phyloP scores from a whole-genome alignment of 2,113 vertebrate species.

The Caretta caretta region DNA sequence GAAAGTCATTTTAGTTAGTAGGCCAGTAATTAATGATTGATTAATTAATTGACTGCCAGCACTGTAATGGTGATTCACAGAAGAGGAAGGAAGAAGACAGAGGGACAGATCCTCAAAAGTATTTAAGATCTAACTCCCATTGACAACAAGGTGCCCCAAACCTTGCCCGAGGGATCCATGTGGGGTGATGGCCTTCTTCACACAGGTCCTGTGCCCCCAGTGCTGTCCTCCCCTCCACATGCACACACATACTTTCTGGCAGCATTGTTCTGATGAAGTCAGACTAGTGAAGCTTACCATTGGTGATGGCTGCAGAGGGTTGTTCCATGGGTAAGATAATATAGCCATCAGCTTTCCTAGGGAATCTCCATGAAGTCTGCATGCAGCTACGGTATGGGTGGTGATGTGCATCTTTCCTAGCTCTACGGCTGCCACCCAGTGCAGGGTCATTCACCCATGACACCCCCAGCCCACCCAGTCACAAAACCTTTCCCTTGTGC shows the following conservation, averaged over 20 bases:
- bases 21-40: neutral
- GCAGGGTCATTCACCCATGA: neutral
- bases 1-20: neutral
- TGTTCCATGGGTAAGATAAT: neutral
- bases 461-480: neutral
- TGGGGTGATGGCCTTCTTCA: neutral
- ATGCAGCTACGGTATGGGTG: neutral
- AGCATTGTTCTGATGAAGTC: neutral
- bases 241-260: neutral
- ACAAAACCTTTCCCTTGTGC: neutral
- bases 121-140: neutral
- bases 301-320: neutral
- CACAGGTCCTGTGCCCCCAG: neutral
- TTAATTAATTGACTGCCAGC: neutral
- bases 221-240: neutral
- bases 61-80: neutral
- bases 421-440: neutral
- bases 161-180: neutral
- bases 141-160: neutral
- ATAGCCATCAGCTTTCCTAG: neutral
- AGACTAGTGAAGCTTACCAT: neutral
- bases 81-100: neutral
- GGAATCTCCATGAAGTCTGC: neutral
- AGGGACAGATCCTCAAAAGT: neutral
- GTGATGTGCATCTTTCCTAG: accelerated